Conservation (phyloP, 64 coral and sea anemone species). For the Trachythela sp. region DNA sequence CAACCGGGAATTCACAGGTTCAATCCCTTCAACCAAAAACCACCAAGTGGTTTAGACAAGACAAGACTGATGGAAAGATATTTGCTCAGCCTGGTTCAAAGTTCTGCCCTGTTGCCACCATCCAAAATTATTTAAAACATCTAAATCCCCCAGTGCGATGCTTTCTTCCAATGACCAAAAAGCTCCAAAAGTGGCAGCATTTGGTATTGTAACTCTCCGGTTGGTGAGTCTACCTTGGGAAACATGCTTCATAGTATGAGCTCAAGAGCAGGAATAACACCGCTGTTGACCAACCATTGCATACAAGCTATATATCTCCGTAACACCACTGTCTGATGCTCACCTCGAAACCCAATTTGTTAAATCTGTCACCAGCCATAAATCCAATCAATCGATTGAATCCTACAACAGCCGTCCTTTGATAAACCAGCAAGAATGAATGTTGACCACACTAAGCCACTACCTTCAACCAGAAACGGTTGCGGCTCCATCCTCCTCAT, state of each 20-base stretch:
- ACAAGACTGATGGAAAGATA: conserved; percentile 15
- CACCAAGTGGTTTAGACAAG: background rate
- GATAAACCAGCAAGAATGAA: background rate
- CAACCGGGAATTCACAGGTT: background rate
- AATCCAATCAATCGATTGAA: conserved; percentile 15
- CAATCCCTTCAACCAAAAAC: background rate
- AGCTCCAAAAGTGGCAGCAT: background rate
- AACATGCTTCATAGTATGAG: conserved; percentile 25
- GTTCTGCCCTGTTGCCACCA: conserved; percentile 33
- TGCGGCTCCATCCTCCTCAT: too few relatives aligned
- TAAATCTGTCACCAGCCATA: conserved; percentile 24
- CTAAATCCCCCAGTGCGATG: conserved; percentile 38
- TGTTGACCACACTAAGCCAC: background rate
- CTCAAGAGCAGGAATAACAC: conserved; percentile 22
- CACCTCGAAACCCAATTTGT: background rate
- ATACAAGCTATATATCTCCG: conserved; percentile 20
- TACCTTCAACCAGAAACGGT: background rate
- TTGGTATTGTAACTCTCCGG: conserved; percentile 31
- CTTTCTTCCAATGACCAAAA: conserved; percentile 47
- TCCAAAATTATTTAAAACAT: conserved; percentile 38
- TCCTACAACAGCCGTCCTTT: background rate
- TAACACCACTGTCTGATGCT: background rate
- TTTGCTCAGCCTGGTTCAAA: background rate
- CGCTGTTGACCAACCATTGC: conserved; percentile 46
- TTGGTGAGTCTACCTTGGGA: conserved; percentile 4